A percentile compares a stretch with the other conserved stretches of the same genome.
phyloP scores from a whole-genome alignment of 2,888 invertebrate genomes.

The Litoditis marina region DNA sequence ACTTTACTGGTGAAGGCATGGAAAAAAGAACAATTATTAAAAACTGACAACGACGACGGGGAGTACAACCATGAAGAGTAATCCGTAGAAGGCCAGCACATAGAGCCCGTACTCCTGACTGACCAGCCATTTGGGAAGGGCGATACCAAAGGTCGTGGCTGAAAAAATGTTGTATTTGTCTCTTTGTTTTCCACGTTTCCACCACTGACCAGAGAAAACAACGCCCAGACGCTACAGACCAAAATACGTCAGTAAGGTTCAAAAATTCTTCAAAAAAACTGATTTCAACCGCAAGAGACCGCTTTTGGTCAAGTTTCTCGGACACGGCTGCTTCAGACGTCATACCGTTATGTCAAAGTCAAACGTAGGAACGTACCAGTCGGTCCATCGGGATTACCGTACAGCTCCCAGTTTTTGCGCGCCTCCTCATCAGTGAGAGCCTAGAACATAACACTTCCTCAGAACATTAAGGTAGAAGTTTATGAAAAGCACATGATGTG shows the following conservation, averaged over 20 bases:
- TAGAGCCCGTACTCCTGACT: constrained; percentile 98
- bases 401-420: constrained; percentile 93
- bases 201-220: constrained; percentile 16
- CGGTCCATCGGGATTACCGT: constrained; percentile 99
- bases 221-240: no score
- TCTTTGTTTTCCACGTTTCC: not conserved
- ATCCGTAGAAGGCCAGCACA: constrained; percentile 85
- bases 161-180: no score
- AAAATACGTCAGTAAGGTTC: no score
- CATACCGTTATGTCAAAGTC: not conserved
- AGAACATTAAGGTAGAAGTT: no score
- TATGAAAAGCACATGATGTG: no score
- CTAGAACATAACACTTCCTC: constrained; percentile 67
- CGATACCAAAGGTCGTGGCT: constrained; percentile 98
- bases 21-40: no score
- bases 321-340: no score
- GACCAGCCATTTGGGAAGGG: constrained; percentile 98
- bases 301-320: no score
- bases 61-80: constrained; percentile 95
- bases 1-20: no score
- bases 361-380: constrained; percentile 67
- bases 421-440: constrained; percentile 91
- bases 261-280: no score
- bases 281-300: no score
- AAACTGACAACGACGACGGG: constrained; percentile 69